Evolutionary conservation across 1,140 invertebrate species (phyloP), one percentile per base, ranked within the genome.

Genomic region (Danaus plexippus): DNA sequence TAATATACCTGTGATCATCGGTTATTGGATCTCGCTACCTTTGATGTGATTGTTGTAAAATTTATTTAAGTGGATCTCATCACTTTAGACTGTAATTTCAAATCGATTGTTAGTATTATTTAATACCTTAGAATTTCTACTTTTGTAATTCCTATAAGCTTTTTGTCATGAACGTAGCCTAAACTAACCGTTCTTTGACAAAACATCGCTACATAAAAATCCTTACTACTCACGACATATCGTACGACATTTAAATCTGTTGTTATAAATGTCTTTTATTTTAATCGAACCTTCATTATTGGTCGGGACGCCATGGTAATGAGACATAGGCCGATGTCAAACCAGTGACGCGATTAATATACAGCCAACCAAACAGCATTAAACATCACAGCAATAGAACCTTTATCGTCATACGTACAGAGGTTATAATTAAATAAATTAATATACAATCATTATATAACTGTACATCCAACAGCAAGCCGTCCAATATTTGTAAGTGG

Each of bases 231-330:
- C 22, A 32, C 22, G 22, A 32, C 12, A 42, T 51, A 40, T 60
- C 47, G 46, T 57, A 51, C 61, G 55, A 58, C n/a, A 43, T 9
- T 52, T 2, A 15, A n/a, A 32, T 58, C 44, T 45, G 11, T 15
- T 2, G 3, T 13, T 44, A 9, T 58, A 63, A 63, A 58, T 10
- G 43, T 51, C n/a, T 9, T 55, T 44, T 57, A 62, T 61, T 63
- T 58, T 66, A 63, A 66, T 67, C 65, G 65, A 59, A 44, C 59
- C 32, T 54, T 67, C 65, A 67, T 67, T 67, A 67, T 56, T 50
- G 59, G 57, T 59, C 53, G 59, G 53, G 58, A 50, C 51, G 43
- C 51, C 47, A 63, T 63, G 50, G 59, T 67, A 67, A 67, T 67
- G 56, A 61, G 61, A 55, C 56, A 61, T 59, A 55, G 56, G 57